Base-by-base conservation (phyloP, 2,797 vertebrate genomes). In the Ptychobarbus kaznakovi region DNA sequence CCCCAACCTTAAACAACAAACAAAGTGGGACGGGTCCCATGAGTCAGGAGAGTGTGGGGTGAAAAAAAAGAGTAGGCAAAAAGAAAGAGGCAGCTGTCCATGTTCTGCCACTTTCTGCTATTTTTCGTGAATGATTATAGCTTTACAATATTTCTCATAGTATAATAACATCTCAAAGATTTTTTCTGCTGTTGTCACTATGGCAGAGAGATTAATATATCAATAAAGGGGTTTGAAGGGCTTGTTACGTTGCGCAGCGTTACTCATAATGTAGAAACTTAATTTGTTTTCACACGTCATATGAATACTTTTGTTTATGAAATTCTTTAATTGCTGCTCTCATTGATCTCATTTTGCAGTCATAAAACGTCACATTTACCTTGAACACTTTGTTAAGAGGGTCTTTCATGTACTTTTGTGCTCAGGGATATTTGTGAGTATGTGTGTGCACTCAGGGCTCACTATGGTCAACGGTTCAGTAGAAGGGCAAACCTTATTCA, bases 1-100 rank as follows among this genome's bases (percentile, higher is more conserved):
- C 88, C 86, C 83, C 40, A 88, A 81, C 85, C 84, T 88, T 89
- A 78, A 84, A 90, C 90, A 87, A 89, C 87, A 90, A 90, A 90
- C 77, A 38, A 94, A 94, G 91, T 92, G 91, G 93, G 93, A 90
- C 92, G 85, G 89, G 93, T 91, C 94, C 91, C 92, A 56, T 0
- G 92, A 92, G 94, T 83, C 66, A 81, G 46, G 22, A 84, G 42
- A 65, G 25, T 61, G 35, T 28, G 25, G 65, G 38, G 10, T n/a
- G 42, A 58, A 32, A 51, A 44, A 32, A 44, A 79, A 61, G 25
- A 61, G 80, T 20, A n/a, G 56, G 35, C 25, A 7, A 76, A 53
- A 72, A 82, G 77, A 88, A 87, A 87, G 5, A n/a, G 22, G 61
- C 42, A 88, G 87, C 44, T 85, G 74, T 83, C 32, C 80, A 70